These are phyloP conservation scores for Ceratoteleas bidentatus DNA, from an alignment of 1,140 invertebrate genomes.

Conservation along the genomic window DNA sequence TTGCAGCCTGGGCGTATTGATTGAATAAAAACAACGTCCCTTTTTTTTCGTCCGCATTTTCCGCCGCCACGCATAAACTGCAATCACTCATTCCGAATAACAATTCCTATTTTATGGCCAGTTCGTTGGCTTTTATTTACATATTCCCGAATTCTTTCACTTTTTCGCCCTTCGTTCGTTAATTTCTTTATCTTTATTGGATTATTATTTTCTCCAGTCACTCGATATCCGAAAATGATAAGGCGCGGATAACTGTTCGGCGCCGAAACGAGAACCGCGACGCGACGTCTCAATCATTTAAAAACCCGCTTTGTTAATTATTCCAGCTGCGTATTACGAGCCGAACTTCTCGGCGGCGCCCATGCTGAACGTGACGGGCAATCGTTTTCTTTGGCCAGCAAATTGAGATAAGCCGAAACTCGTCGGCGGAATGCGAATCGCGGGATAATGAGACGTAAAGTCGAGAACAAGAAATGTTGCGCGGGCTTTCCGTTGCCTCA, in stretches of 20 bases:
- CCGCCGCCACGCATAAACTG: constrained; percentile 20
- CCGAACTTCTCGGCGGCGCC: constrained; percentile 56
- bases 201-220: too few species aligned
- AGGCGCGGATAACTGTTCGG: neutral
- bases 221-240: constrained; percentile 1
- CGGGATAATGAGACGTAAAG: constrained; percentile 70
- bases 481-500: constrained; percentile 43
- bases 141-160: neutral
- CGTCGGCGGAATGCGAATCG: constrained; percentile 72
- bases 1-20: constrained; percentile 29
- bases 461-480: constrained; percentile 64
- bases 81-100: constrained; percentile 21
- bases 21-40: constrained; percentile 57
- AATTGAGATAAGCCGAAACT: constrained; percentile 75
- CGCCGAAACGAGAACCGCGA: neutral
- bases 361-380: constrained; percentile 60
- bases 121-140: neutral
- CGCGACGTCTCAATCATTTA: constrained; percentile 53
- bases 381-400: constrained; percentile 58
- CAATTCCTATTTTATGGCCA: constrained; percentile 16
- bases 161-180: neutral
- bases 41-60: constrained; percentile 22
- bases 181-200: too few species aligned
- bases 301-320: constrained; percentile 61
- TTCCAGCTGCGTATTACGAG: constrained; percentile 63